Base-by-base conservation (phyloP, 1,140 invertebrate genomes). In the Maconellicoccus hirsutus region DNA sequence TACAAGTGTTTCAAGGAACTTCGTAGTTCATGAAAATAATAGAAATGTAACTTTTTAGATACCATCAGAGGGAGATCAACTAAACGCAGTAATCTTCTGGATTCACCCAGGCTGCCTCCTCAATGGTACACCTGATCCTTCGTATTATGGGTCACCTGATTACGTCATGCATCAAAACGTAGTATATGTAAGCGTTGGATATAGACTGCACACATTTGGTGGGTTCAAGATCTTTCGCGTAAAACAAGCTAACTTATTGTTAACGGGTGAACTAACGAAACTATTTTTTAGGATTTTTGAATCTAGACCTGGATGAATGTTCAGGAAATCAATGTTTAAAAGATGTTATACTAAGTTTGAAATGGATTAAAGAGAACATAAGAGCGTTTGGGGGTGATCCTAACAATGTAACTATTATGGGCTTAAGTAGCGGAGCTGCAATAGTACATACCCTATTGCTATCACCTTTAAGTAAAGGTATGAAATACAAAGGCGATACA, bases 301-400 rank as follows among this genome's bases (percentile, higher is more conserved):
- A 38, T 14, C 33, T 38, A 38, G 33, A 14, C 6, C 6, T 38
- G 14, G 33, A 38, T 7, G 33, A 38, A 38, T 38, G 33, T 14
- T 38, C 89, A 74, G 91, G 90, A 21, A 97, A 98, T 83, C 95
- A 95, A 78, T 94, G 93, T 0, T 84, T 97, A 23, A 91, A 96
- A 88, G 94, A 98, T 80, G 92, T 95, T 79, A 92, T 95, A 75
- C 93, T 93, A 0, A 92, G 92, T 0, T 80, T 95, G 29, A 92
- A 94, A 76, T 95, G 92, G 93, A 87, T 97, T 39, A 90, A 95
- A 78, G 91, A 96, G 79, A 96, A 97, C 78, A 93, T 97, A 39
- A 89, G 84, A 1, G 86, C 87, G 72, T 97, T 98, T 77, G 92
- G 92, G 19, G 95, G 94, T 1, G 93, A 98, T 81, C 86, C 91